Evolutionary conservation across 2,888 invertebrate genomes (phyloP).

Genomic region (Eubasilissa splendida): DNA sequence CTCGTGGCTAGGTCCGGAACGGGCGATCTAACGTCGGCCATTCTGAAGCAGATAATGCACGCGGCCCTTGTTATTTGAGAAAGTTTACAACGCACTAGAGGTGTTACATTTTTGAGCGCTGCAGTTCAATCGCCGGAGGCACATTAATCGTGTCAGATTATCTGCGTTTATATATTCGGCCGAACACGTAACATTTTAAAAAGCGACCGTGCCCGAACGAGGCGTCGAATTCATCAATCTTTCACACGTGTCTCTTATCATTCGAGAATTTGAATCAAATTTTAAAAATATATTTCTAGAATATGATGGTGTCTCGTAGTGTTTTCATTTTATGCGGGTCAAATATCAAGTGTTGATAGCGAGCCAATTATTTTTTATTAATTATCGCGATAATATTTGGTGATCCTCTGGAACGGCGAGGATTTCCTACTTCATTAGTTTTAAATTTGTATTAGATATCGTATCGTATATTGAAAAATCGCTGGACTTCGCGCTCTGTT

Average conservation of each 20-base stretch:
- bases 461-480: too few species aligned
- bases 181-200: background rate
- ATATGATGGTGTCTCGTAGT: too few species aligned
- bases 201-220: background rate
- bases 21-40: background rate
- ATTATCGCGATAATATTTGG: too few species aligned
- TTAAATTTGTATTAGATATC: too few species aligned
- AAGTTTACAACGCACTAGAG: slow-evolving; percentile 21
- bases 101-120: slow-evolving; percentile 9
- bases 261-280: too few species aligned
- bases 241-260: background rate
- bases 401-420: too few species aligned
- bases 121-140: background rate
- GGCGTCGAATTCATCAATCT: background rate
- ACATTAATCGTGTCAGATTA: background rate
- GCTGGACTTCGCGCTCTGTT: too few species aligned
- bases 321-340: too few species aligned
- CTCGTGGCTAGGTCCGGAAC: background rate
- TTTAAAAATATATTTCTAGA: too few species aligned
- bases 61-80: slow-evolving; percentile 23
- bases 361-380: too few species aligned
- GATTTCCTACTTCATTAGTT: too few species aligned
- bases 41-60: slow-evolving; percentile 12
- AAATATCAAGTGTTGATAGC: too few species aligned
- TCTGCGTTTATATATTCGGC: background rate